A percentile compares a stretch with the other conserved stretches of the same genome.
Evolutionary conservation across 2,888 invertebrate genomes (phyloP).

Genomic region (Habrosyne pyritoides): DNA sequence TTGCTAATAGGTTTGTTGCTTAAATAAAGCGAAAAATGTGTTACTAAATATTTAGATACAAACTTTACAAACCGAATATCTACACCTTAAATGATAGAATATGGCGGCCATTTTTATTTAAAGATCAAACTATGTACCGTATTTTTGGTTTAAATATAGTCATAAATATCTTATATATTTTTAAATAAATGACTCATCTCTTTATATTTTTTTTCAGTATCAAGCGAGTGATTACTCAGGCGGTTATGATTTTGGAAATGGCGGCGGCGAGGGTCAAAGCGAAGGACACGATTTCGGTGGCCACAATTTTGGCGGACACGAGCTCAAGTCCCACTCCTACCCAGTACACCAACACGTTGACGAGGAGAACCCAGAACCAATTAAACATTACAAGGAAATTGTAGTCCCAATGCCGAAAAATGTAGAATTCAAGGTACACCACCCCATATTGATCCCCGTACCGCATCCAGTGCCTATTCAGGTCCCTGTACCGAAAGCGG

Average conservation of each 20-base stretch:
- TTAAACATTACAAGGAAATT: slow-evolving; percentile 87
- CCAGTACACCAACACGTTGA: slow-evolving; percentile 86
- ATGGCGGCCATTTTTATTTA: too few relatives aligned
- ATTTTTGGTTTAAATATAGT: too few relatives aligned
- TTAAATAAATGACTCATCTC: too few relatives aligned
- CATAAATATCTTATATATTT: too few relatives aligned
- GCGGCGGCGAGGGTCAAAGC: slow-evolving; percentile 19
- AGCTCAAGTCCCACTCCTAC: slow-evolving; percentile 72
- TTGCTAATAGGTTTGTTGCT: not conserved
- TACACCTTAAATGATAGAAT: too few relatives aligned
- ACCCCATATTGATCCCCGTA: slow-evolving; percentile 82
- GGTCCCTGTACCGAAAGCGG: slow-evolving; percentile 86
- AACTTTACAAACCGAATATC: too few relatives aligned
- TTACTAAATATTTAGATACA: too few relatives aligned
- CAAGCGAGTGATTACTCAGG: slow-evolving; percentile 69
- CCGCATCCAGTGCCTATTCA: slow-evolving; percentile 88
- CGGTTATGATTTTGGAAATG: slow-evolving; percentile 46
- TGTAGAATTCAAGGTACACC: slow-evolving; percentile 82
- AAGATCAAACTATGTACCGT: too few relatives aligned
- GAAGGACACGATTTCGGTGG: slow-evolving; percentile 46
- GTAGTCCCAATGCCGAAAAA: slow-evolving; percentile 86
- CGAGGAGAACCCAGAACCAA: slow-evolving; percentile 86
- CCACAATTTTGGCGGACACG: slow-evolving; percentile 60
- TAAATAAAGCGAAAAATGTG: too few relatives aligned
- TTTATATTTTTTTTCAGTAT: slow-evolving; percentile 44